Evolutionary conservation across 2,797 vertebrate species (phyloP).

Genomic region (Bucorvus abyssinicus): DNA sequence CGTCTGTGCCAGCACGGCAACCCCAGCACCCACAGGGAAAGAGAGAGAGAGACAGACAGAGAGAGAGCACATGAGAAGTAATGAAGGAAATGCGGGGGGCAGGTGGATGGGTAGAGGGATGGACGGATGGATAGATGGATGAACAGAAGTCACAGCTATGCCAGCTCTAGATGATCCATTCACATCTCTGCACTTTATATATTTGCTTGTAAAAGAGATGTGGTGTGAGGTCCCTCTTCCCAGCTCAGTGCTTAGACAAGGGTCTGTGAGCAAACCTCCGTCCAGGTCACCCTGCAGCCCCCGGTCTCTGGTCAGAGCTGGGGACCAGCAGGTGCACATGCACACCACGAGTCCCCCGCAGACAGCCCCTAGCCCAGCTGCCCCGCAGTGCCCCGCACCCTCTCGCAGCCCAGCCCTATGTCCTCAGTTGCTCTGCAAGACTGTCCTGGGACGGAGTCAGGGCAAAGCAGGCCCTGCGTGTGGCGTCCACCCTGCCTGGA

Average conservation of each 20-base stretch:
- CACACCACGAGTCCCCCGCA: fast-evolving
- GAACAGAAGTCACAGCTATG: neutral
- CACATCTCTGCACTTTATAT: neutral
- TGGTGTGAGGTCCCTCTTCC: neutral
- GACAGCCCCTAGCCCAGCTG: neutral
- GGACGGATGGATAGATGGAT: neutral
- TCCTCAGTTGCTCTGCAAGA: neutral
- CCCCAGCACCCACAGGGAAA: slow-evolving; percentile 62
- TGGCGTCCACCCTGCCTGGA: neutral
- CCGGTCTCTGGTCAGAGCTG: fast-evolving
- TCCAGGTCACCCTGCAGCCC: neutral
- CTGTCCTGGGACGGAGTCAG: neutral
- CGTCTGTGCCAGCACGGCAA: slow-evolving; percentile 80
- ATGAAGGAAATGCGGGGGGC: neutral
- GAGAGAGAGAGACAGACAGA: neutral
- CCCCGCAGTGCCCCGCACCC: fast-evolving
- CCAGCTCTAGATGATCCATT: neutral
- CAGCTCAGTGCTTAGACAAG: neutral
- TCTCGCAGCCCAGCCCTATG: fast-evolving
- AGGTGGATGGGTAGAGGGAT: neutral
- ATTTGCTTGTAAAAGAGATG: neutral
- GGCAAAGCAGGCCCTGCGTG: fast-evolving
- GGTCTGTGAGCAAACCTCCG: neutral
- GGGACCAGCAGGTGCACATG: fast-evolving
- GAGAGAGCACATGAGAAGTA: slow-evolving; percentile 47